These are phyloP conservation scores for Rachycentron canadum DNA, from an alignment of 2,797 vertebrate species.

Conservation along the genomic window DNA sequence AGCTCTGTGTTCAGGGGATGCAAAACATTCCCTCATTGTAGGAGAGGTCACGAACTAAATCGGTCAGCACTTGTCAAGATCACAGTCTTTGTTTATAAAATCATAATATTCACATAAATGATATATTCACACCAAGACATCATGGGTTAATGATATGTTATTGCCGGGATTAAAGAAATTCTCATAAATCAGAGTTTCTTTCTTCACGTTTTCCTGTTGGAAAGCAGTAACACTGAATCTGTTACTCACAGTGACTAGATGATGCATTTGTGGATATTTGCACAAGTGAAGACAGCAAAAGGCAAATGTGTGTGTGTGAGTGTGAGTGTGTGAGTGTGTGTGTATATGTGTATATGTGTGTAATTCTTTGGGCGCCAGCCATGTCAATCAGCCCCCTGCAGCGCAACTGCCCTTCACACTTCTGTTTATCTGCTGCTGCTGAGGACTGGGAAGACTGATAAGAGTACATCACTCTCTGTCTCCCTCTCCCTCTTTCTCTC, in stretches of 20 bases:
- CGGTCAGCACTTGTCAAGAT: not conserved
- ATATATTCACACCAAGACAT: constrained; percentile 4
- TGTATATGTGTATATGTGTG: constrained; percentile 56
- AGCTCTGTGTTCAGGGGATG: not conserved
- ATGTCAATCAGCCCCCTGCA: constrained; percentile 86
- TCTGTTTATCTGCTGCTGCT: constrained; percentile 85
- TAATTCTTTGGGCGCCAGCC: constrained; percentile 82
- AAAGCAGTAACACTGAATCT: constrained; percentile 24
- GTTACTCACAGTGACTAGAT: constrained; percentile 42
- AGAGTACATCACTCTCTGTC: constrained; percentile 79
- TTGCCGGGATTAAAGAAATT: constrained; percentile 19
- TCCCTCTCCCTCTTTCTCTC: constrained; percentile 39
- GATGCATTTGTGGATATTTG: constrained; percentile 65
- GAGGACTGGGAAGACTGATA: constrained; percentile 85
- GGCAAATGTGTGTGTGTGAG: constrained; percentile 41
- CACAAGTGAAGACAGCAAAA: constrained; percentile 56
- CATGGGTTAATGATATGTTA: not conserved
- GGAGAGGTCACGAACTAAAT: not conserved
- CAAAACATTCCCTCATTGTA: not conserved
- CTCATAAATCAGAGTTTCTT: constrained; percentile 28
- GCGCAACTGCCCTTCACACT: constrained; percentile 85
- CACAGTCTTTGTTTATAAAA: constrained; percentile 8
- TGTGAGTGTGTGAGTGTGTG: constrained; percentile 46
- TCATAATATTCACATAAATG: constrained; percentile 1
- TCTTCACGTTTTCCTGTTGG: constrained; percentile 19